phyloP scores from a whole-genome alignment of 2,113 vertebrate species.

The Nibea coibor region DNA sequence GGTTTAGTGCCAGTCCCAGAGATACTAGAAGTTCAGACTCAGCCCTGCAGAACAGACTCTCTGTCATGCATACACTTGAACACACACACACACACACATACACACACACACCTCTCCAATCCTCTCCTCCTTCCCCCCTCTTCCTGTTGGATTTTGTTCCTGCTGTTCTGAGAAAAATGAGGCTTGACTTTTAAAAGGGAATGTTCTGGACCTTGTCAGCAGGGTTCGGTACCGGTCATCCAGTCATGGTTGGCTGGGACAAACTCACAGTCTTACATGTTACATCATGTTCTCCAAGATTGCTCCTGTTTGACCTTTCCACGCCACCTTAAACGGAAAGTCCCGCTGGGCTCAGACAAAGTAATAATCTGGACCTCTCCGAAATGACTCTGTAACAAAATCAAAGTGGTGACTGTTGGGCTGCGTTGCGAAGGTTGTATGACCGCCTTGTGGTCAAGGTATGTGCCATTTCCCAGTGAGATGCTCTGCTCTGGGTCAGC shows the following conservation, averaged over 20 bases:
- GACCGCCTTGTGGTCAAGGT: neutral
- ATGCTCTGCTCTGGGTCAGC: neutral
- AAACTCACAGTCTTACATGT: constrained; percentile 29
- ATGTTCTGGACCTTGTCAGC: constrained; percentile 71
- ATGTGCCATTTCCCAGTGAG: neutral
- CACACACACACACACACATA: constrained; percentile 3
- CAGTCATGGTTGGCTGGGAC: constrained; percentile 7
- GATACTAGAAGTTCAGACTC: constrained; percentile 63
- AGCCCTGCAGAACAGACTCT: constrained; percentile 45
- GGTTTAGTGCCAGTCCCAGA: constrained; percentile 56
- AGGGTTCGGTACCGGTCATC: constrained; percentile 53
- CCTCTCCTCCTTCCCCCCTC: neutral
- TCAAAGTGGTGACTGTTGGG: neutral
- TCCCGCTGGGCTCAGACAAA: constrained; percentile 26
- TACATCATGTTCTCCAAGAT: constrained; percentile 55
- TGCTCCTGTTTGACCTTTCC: constrained; percentile 62
- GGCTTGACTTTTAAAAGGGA: constrained; percentile 65
- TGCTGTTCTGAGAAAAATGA: constrained; percentile 66
- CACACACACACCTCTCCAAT: neutral
- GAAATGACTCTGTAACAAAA: constrained; percentile 13
- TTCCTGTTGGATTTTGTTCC: constrained; percentile 67
- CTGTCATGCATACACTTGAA: neutral
- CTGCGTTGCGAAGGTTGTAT: neutral
- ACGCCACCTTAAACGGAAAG: constrained; percentile 37
- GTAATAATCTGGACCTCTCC: constrained; percentile 31